Evolutionary conservation across 2,888 invertebrate genomes (phyloP).

Genomic region (Tenthredo notha): DNA sequence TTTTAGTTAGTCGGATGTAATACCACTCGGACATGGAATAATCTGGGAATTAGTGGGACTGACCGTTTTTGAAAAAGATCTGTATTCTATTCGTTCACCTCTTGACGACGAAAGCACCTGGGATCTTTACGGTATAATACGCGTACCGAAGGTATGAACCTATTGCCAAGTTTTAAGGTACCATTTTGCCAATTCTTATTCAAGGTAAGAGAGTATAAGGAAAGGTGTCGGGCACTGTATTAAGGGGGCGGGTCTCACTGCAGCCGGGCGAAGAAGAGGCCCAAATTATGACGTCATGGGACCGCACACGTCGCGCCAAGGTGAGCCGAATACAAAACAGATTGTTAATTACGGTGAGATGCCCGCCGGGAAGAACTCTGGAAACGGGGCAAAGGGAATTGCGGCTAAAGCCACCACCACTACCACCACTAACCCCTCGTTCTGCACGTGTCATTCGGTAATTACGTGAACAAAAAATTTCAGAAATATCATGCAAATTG

Average conservation of each 20-base stretch:
- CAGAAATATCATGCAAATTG: neutral
- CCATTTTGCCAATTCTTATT: neutral
- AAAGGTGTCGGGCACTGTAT: slow-evolving; percentile 77
- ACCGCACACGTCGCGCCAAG: slow-evolving; percentile 78
- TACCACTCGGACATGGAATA: slow-evolving; percentile 10
- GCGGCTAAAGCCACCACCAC: neutral
- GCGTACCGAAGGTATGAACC: neutral
- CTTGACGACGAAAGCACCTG: neutral
- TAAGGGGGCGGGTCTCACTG: slow-evolving; percentile 77
- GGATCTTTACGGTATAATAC: neutral
- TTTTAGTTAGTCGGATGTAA: slow-evolving; percentile 3
- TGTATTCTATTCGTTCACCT: neutral
- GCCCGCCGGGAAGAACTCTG: slow-evolving; percentile 34
- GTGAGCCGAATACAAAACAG: slow-evolving; percentile 77
- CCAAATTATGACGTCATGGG: slow-evolving; percentile 78
- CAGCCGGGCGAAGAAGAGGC: slow-evolving; percentile 68
- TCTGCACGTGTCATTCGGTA: slow-evolving; percentile 14
- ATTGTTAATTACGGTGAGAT: slow-evolving; percentile 74
- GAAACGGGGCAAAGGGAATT: neutral
- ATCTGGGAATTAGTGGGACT: neutral
- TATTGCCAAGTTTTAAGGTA: neutral
- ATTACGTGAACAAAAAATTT: neutral
- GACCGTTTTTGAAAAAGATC: neutral
- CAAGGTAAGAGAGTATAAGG: slow-evolving; percentile 67
- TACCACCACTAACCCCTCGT: neutral